phyloP scores from a whole-genome alignment of 2,888 invertebrate genomes.

The Amblyteles armatorius region DNA sequence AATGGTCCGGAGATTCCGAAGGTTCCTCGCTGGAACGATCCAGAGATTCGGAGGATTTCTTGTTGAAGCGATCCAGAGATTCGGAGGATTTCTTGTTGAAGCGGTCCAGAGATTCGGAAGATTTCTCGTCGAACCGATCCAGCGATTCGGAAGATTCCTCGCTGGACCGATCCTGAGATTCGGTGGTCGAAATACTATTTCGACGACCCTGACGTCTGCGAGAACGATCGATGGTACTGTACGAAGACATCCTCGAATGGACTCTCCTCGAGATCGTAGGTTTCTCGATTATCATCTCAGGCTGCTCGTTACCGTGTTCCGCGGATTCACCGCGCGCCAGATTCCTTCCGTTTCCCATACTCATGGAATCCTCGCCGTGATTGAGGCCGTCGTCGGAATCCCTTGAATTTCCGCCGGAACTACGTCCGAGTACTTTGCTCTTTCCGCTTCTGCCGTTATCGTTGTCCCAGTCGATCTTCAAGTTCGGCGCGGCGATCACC shows the following conservation, averaged over 20 bases:
- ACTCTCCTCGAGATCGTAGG: neutral
- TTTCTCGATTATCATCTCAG: slow-evolving; percentile 12
- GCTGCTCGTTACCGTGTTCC: slow-evolving; percentile 34
- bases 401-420: neutral
- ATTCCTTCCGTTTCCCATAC: slow-evolving; percentile 45
- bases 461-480: slow-evolving; percentile 36
- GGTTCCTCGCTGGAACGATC: neutral
- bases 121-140: slow-evolving; percentile 9
- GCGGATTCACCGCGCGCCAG: slow-evolving; percentile 44
- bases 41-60: neutral
- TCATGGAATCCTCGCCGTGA: slow-evolving; percentile 53
- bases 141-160: neutral
- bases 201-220: slow-evolving; percentile 28
- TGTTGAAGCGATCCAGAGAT: neutral
- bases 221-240: slow-evolving; percentile 47
- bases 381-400: slow-evolving; percentile 34
- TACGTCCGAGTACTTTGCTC: neutral
- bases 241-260: slow-evolving; percentile 12
- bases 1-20: neutral
- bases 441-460: neutral
- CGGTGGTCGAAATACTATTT: neutral
- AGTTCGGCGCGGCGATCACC: slow-evolving; percentile 62
- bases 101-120: neutral
- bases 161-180: neutral
- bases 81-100: neutral